phyloP scores from a whole-genome alignment of 2,888 invertebrate genomes.

The Alloscopus bannaensis region DNA sequence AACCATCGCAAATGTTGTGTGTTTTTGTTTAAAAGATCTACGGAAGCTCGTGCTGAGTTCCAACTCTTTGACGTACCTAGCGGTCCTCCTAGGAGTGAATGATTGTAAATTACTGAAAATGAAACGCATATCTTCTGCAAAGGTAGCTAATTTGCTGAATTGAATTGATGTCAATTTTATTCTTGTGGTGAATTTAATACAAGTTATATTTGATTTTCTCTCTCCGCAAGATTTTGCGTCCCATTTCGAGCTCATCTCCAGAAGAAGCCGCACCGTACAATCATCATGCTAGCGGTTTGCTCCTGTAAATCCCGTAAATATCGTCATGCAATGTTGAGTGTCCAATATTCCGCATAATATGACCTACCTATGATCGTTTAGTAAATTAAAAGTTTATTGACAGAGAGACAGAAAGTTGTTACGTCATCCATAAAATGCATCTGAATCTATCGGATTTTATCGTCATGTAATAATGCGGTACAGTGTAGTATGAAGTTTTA shows the following conservation, averaged over 20 bases:
- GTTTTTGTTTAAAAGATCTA: slow-evolving; percentile 50
- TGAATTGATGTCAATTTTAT: background rate
- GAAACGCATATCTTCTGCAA: slow-evolving; percentile 53
- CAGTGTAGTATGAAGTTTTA: too few species aligned
- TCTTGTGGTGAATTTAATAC: background rate
- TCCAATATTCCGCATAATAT: too few species aligned
- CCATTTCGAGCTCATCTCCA: background rate
- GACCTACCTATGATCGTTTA: too few species aligned
- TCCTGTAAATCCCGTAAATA: too few species aligned
- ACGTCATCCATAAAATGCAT: too few species aligned
- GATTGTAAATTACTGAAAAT: slow-evolving; percentile 61
- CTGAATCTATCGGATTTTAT: too few species aligned
- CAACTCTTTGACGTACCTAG: slow-evolving; percentile 53
- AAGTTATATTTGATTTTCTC: background rate
- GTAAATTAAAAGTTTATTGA: too few species aligned
- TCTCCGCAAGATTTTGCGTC: slow-evolving; percentile 5
- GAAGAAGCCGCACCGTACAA: slow-evolving; percentile 4
- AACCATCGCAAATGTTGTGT: background rate
- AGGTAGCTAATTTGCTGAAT: slow-evolving; percentile 33
- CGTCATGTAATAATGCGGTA: too few species aligned
- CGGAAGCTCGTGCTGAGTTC: slow-evolving; percentile 54
- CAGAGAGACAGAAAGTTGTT: too few species aligned
- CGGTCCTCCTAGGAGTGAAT: slow-evolving; percentile 62
- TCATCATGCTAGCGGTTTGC: slow-evolving; percentile 1
- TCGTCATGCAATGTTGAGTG: too few species aligned